phyloP scores from a whole-genome alignment of 1,140 invertebrate species.

The Cydia pomonella region DNA sequence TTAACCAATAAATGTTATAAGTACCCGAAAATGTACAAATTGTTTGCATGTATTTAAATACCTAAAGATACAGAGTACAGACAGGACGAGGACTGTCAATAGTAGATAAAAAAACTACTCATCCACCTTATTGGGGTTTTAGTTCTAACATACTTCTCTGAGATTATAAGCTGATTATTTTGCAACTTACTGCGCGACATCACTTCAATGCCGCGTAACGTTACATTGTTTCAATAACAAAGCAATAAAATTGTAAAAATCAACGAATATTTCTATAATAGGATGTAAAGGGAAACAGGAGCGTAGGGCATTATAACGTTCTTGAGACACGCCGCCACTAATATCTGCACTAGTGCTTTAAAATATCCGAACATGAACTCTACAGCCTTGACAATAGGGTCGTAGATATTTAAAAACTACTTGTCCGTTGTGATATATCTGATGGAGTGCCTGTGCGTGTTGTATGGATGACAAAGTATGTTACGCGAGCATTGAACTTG shows the following conservation, averaged over 20 bases:
- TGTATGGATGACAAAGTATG: too few relatives aligned
- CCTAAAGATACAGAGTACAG: too few relatives aligned
- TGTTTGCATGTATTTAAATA: too few relatives aligned
- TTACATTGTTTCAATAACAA: slow-evolving; percentile 1
- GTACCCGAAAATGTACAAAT: too few relatives aligned
- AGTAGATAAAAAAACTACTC: not conserved
- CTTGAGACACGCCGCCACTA: too few relatives aligned
- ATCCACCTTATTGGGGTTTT: not conserved
- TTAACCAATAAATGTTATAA: too few relatives aligned
- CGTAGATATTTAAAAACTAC: not conserved
- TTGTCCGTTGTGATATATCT: not conserved
- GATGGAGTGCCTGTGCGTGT: not conserved
- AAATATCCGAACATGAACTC: not conserved
- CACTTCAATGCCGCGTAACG: not conserved
- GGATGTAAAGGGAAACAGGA: not conserved
- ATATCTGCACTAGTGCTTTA: too few relatives aligned
- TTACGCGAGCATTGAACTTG: too few relatives aligned
- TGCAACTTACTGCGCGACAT: not conserved
- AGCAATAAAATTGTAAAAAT: slow-evolving; percentile 8
- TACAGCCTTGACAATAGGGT: not conserved
- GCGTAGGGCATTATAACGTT: not conserved
- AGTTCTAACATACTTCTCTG: not conserved
- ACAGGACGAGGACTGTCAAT: not conserved
- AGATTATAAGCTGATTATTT: not conserved
- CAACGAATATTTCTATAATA: slow-evolving; percentile 5